Evolutionary conservation across 1,140 invertebrate species (phyloP), one percentile per base, ranked within the genome.

Genomic region (Hyposmocoma kahamanoa): DNA sequence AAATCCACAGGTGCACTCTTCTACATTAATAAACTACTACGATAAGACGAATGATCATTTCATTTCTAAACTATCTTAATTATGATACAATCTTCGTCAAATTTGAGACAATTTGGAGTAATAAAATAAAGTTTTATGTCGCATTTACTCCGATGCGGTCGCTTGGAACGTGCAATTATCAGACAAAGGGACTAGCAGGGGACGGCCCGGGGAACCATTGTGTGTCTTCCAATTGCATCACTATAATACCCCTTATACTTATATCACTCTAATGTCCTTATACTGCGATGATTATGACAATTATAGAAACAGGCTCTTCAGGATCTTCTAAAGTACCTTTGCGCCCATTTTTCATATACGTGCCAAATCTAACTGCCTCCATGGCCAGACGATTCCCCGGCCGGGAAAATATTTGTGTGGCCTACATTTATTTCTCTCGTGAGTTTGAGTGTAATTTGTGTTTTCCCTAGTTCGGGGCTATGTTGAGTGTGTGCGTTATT

Each of bases 121-220:
- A 82, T 82, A 84, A 84, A 82, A 81, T 74, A 77, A 67, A 71
- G 72, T 82, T 82, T 84, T 75, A 81, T 72, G 69, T 75, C 71
- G 62, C 77, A 82, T 84, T 84, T 79, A 82, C 62, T 69, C 69
- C 70, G 73, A 84, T 78, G 71, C 73, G 73, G 78, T 76, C 61
- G 59, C n/a, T 61, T 34, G 41, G 47, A 73, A 66, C 65, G 41
- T 80, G 53, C 79, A 66, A 84, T 84, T 84, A 84, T 53, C 56
- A 36, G 42, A 51, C 61, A 60, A 77, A 81, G 64, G 67, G 67
- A 47, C 56, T 62, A 30, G 34, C 24, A 26, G 47, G 11, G 53
- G 53, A 59, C 56, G 50, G 24, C 46, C 28, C 41, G 21, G 32
- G n/a, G 15, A 32, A 47, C 26, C 22, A 45, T 26, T 44, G 44